Conservation (phyloP, 2,113 vertebrate species). For the Callionymus lyra region DNA sequence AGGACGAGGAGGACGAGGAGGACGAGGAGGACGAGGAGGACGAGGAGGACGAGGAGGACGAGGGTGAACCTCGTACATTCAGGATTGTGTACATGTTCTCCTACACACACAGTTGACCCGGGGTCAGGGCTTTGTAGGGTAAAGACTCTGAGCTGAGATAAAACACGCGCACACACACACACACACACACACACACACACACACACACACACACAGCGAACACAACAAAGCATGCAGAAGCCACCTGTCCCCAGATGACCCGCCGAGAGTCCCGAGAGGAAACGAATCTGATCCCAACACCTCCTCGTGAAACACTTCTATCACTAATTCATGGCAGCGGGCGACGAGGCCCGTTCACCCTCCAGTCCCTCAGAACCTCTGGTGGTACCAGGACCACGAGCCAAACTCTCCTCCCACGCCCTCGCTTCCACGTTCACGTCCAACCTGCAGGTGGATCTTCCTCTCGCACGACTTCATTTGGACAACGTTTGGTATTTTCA, state of each 20-base stretch:
- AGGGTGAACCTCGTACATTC: too few species aligned
- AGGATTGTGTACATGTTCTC: constrained; percentile 30
- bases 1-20: constrained; percentile 25
- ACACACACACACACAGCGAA: constrained; percentile 14
- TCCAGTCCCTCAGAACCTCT: constrained; percentile 18
- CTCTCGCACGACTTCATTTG: too few species aligned
- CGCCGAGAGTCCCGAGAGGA: constrained; percentile 42
- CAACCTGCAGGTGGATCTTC: too few species aligned
- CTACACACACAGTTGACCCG: constrained; percentile 39
- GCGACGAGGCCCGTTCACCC: constrained; percentile 52
- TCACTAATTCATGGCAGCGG: constrained; percentile 70
- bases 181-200: constrained; percentile 10
- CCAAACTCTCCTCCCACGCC: constrained; percentile 53
- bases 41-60: too few species aligned
- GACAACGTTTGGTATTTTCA: too few species aligned
- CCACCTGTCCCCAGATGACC: constrained; percentile 54
- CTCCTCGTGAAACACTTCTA: constrained; percentile 67
- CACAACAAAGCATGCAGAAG: constrained; percentile 26
- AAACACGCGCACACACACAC: constrained; percentile 26
- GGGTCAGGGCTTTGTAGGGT: constrained; percentile 54
- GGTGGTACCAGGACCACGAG: constrained; percentile 72
- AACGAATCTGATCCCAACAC: constrained; percentile 73
- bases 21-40: constrained; percentile 22
- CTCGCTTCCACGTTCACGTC: too few species aligned
- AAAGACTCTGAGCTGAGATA: constrained; percentile 56